A percentile compares a stretch with the other conserved stretches of the same genome.
These are phyloP conservation scores for Micromussa lordhowensis DNA, from an alignment of 92 coral and sea anemone species.

Conservation along the genomic window DNA sequence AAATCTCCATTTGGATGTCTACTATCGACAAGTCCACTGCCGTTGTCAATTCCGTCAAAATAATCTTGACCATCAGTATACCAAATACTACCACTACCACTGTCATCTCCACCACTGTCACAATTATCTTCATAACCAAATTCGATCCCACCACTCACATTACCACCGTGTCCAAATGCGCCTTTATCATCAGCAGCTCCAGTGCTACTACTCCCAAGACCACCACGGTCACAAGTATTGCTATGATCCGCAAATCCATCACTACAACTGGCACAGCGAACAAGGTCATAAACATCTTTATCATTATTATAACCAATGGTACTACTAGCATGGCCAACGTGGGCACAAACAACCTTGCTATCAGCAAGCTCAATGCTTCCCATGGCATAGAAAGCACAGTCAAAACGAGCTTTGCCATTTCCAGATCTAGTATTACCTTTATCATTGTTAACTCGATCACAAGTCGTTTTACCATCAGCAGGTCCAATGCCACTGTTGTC, in stretches of 20 bases:
- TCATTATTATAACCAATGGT: not conserved
- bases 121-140: not conserved
- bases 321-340: not conserved
- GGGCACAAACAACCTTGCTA: not conserved
- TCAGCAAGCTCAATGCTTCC: not conserved
- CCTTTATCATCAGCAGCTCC: no score
- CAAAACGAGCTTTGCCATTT: not conserved
- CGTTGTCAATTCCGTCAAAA: not conserved
- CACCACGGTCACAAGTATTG: not conserved
- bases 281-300: not conserved
- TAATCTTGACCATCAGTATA: not conserved
- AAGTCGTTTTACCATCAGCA: no score
- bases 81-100: not conserved
- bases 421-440: no score
- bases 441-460: no score
- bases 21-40: not conserved
- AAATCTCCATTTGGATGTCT: no score
- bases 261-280: not conserved
- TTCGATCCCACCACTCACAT: not conserved
- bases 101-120: not conserved
- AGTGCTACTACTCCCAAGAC: not conserved
- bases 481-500: no score
- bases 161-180: not conserved
- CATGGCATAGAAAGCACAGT: not conserved
- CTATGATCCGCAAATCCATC: not conserved